Base-by-base conservation (phyloP, 2,888 invertebrate genomes). In the Drosophila ustulata region DNA sequence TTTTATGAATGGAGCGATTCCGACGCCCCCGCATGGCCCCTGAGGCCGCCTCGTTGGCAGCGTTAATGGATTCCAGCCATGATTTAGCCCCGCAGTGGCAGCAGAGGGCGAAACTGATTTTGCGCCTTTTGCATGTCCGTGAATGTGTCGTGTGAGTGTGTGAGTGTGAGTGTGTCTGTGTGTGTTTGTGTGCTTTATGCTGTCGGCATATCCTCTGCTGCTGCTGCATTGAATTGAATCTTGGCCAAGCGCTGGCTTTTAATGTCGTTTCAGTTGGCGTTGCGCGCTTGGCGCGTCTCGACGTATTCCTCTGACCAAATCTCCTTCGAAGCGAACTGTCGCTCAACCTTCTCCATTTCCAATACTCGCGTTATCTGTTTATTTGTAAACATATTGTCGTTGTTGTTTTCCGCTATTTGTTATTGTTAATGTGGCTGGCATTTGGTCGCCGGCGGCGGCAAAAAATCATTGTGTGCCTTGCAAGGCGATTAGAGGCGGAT, bases 251-350 rank as follows among this genome's bases (percentile, higher is more conserved):
- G 55, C 56, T 69, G 65, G 68, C 58, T 66, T 75, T 84, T 77
- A 71, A 78, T 66, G 70, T 69, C 89, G 68, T 77, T 83, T 91
- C 84, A 91, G 90, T 91, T 78, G 81, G 89, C 88, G 85, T 80
- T 87, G 87, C 90, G 89, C 91, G 90, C 90, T 91, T 88, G 91
- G 89, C 91, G 90, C 88, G 87, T 83, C 80, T 82, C 78, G 89
- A 89, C 84, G 85, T 80, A 67, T 71, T 78, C 34, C 64, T 70
- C 26, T 66, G 25, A 59, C 59, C 63, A 63, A 57, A 65, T 66
- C 51, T 55, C 67, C 41, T 61, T 63, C 53, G 63, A 67, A 69
- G 62, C 70, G 67, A 63, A 11, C 74, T 46, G 49, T 8, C 72
- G 45, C 66, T 64, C 59, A 66, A 55, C 30, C 63, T 59, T 57